A percentile compares a stretch with the other conserved stretches of the same genome.
These are phyloP conservation scores for Listrodromus nycthemerus DNA, from an alignment of 2,888 invertebrate species.

Conservation along the genomic window DNA sequence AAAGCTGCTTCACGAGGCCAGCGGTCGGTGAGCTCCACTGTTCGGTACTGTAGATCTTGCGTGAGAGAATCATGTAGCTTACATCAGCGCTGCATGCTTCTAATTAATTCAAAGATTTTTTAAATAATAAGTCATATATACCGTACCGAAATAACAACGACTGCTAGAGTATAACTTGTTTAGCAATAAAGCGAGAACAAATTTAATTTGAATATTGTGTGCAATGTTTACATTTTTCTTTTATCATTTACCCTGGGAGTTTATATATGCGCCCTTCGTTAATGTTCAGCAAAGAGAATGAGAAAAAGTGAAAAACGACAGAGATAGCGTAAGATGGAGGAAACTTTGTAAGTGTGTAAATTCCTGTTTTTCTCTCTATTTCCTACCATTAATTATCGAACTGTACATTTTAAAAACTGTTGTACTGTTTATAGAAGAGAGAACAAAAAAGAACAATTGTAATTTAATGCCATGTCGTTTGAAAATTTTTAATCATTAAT, in stretches of 20 bases:
- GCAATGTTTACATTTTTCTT: conserved; percentile 29
- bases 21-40: conserved; percentile 73
- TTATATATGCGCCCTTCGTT: conserved; percentile 26
- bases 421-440: conserved; percentile 69
- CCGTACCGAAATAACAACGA: neutral
- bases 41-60: conserved; percentile 25
- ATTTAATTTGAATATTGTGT: conserved; percentile 15
- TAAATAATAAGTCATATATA: neutral
- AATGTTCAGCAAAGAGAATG: conserved; percentile 22
- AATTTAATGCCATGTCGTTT: conserved; percentile 65
- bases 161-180: conserved; percentile 35
- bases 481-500: conserved; percentile 42
- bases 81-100: conserved; percentile 63
- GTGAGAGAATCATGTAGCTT: conserved; percentile 23
- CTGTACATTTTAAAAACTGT: conserved; percentile 74
- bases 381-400: conserved; percentile 71
- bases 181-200: conserved; percentile 2
- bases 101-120: conserved; percentile 16
- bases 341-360: conserved; percentile 75
- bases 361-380: conserved; percentile 75
- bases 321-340: conserved; percentile 70
- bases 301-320: conserved; percentile 46
- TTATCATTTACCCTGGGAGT: conserved; percentile 9
- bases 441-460: conserved; percentile 74
- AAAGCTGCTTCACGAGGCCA: conserved; percentile 59